Evolutionary conservation across 2,888 invertebrate genomes (phyloP), one percentile per base, ranked within the genome.

Genomic region (Falcaria lacertinaria): DNA sequence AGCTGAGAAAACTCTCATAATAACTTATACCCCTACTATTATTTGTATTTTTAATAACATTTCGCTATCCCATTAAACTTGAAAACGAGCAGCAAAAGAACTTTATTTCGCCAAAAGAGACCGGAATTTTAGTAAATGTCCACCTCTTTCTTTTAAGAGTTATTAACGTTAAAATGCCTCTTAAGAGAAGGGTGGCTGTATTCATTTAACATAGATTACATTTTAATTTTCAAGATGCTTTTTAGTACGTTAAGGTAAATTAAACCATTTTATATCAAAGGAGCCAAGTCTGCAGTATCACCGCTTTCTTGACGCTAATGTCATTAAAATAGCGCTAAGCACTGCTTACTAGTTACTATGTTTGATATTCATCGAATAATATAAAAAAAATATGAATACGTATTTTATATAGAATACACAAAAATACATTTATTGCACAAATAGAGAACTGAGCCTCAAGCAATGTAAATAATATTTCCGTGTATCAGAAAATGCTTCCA

Each of bases 61-160:
- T 28, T 28, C 28, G 28, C 28, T 28, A 28, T 11, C 28, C 7
- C 11, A 49, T 60, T 54, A 45, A 57, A 19, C 48, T 45, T 38
- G 11, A 7, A 28, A 38, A 40, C 37, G 41, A 42, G 45, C 48
- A 55, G 41, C 45, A 40, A 50, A 54, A 36, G 41, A 51, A 49
- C 39, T 50, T 46, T 57, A 54, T 58, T 54, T 44, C 37, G 34
- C 32, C 35, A 43, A 36, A 47, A 50, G 46, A 48, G 37, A 47
- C 39, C 46, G 50, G 52, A 51, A 54, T 62, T 68, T 57, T 48
- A 54, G 57, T 53, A 57, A 60, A 62, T 44, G 46, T 43, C 45
- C 43, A 50, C 49, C 47, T 48, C 53, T 60, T 64, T 52, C 47
- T 51, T 50, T 57, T 48, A 52, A 56, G 53, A 37, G 57, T 45